Evolutionary conservation across 2,113 vertebrate species (phyloP).

Genomic region (Hystrix cristata): DNA sequence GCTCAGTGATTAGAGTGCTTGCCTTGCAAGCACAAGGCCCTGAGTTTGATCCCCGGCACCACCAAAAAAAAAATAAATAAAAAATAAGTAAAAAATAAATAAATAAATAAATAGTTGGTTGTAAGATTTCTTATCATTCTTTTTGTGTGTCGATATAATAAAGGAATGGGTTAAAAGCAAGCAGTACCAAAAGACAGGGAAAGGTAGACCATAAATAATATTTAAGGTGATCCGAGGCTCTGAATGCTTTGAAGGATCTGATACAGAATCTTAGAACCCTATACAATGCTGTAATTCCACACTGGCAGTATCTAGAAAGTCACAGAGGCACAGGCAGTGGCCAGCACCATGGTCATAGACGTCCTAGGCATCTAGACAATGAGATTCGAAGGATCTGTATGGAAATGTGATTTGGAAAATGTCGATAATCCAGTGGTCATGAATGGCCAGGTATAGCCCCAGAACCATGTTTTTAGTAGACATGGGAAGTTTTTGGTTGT

Average conservation of each 20-base stretch:
- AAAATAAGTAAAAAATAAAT: too few relatives aligned
- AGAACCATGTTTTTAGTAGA: not conserved
- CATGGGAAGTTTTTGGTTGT: not conserved
- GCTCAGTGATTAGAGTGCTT: too few relatives aligned
- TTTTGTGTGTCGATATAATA: not conserved
- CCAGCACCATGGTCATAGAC: fast-evolving
- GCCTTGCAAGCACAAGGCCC: too few relatives aligned
- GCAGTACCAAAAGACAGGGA: not conserved
- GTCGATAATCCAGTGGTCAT: not conserved
- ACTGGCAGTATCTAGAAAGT: not conserved
- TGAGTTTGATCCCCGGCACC: too few relatives aligned
- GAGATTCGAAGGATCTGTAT: not conserved
- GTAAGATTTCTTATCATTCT: not conserved
- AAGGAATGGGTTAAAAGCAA: not conserved
- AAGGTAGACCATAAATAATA: not conserved
- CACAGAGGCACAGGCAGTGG: not conserved
- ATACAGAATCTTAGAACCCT: too few relatives aligned
- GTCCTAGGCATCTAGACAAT: not conserved
- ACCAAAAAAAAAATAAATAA: too few relatives aligned
- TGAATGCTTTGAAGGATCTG: not conserved
- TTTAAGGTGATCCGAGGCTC: not conserved
- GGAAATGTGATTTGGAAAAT: not conserved
- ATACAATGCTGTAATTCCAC: not conserved
- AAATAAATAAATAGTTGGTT: not conserved
- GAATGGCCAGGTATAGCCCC: not conserved